A percentile compares a stretch with the other conserved stretches of the same genome.
Conservation (phyloP, 2,888 invertebrate genomes). For the Diachrysia chrysitis region DNA sequence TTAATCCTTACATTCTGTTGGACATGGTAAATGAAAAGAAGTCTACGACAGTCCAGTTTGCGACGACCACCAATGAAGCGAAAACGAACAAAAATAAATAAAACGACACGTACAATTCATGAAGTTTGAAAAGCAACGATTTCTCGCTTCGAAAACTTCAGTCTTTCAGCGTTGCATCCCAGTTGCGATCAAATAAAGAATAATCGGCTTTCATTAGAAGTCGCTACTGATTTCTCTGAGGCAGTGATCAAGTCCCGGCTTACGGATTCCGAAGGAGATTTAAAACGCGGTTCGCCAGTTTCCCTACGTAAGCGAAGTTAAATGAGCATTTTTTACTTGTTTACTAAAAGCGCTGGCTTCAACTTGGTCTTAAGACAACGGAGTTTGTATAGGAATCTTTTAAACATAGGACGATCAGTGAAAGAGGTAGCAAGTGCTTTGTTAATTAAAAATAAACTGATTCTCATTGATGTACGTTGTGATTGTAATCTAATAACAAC, state of each 20-base stretch:
- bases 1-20: neutral
- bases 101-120: constrained; percentile 28
- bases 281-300: constrained; percentile 60
- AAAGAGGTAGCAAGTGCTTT: too few species aligned
- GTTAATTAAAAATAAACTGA: too few species aligned
- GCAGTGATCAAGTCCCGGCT: constrained; percentile 64
- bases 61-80: constrained; percentile 19
- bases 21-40: neutral
- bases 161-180: constrained; percentile 53
- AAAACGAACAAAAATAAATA: constrained; percentile 21
- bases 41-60: neutral
- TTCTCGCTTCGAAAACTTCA: constrained; percentile 50
- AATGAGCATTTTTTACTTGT: constrained; percentile 41
- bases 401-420: neutral
- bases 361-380: neutral
- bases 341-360: neutral
- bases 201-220: constrained; percentile 73
- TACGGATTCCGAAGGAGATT: constrained; percentile 63
- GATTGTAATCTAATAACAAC: neutral
- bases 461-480: too few species aligned
- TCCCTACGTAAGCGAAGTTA: constrained; percentile 46
- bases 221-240: constrained; percentile 68
- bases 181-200: constrained; percentile 62
- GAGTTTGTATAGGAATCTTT: constrained; percentile 2
- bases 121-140: constrained; percentile 53